Evolutionary conservation across 2,888 invertebrate genomes (phyloP), one percentile per base, ranked within the genome.

Genomic region (Drosophila prostipennis): DNA sequence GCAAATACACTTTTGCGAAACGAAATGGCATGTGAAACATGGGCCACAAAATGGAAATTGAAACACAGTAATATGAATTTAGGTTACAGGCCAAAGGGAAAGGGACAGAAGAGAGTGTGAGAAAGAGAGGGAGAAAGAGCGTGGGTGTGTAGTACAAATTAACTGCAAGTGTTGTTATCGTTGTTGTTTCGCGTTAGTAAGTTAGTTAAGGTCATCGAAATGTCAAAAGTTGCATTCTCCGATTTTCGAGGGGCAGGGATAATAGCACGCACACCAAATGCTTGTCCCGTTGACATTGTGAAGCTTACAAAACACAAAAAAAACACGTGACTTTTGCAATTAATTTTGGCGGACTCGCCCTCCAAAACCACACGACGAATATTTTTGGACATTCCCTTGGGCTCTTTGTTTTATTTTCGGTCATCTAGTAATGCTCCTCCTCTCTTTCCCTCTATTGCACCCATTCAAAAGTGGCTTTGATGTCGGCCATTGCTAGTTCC

Each of bases 191-290:
- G 43, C 70, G 63, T 54, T 71, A 72, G 73, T 61, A 72, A 68
- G 73, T 87, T 87, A 82, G 80, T 85, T 90, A 91, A 91, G 91
- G 91, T 91, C 91, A 91, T 90, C 89, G 90, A 91, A 91, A 91
- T 91, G 91, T 91, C 91, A 91, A 91, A 91, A 87, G 89, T 89
- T 88, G 86, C 87, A 87, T 82, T 89, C 76, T 77, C 71, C 75
- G 74, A 78, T 86, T 81, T 80, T 11, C 39, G 14, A 37, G 29
- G 39, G 57, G 29, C 37, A 6, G 19, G 55, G 55, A 19, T 6
- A 37, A 64, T 45, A 52, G 48, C 53, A 72, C 29, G 46, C 69
- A 39, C 60, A 68, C 68, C 48, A 75, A 72, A 48, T 56, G 75
- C 78, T 78, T 67, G 64, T 68, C 65, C 70, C 72, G 74, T 51